phyloP scores from a whole-genome alignment of 1,140 invertebrate genomes.

The Vollenhovia emeryi region DNA sequence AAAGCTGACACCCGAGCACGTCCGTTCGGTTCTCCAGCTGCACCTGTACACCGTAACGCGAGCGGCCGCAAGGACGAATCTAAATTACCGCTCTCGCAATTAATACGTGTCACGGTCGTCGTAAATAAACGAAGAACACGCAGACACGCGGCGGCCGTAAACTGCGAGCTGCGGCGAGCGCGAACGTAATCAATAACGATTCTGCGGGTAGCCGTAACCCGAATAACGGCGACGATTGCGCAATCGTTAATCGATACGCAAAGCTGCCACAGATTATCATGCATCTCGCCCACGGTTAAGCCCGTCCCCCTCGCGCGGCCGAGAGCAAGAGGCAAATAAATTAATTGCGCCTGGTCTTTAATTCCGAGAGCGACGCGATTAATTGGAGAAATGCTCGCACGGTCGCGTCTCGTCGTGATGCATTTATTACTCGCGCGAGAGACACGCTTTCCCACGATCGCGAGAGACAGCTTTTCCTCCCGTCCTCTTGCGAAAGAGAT shows the following conservation, averaged over 20 bases:
- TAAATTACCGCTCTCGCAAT: slow-evolving; percentile 47
- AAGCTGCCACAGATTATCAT: neutral
- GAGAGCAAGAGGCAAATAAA: neutral
- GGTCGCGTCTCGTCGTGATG: neutral
- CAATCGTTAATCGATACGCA: slow-evolving; percentile 18
- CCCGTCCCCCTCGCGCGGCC: neutral
- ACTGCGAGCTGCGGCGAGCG: slow-evolving; percentile 11
- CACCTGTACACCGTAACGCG: slow-evolving; percentile 36
- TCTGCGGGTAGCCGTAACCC: slow-evolving; percentile 30
- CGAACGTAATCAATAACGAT: slow-evolving; percentile 33
- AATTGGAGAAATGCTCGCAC: slow-evolving; percentile 26
- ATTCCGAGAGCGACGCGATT: slow-evolving; percentile 7
- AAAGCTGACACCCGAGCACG: slow-evolving; percentile 33
- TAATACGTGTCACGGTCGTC: slow-evolving; percentile 52
- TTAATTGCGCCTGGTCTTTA: slow-evolving; percentile 20
- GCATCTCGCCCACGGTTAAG: neutral
- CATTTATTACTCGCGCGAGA: slow-evolving; percentile 31
- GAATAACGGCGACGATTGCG: slow-evolving; percentile 9
- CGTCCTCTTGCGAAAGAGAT: slow-evolving; percentile 42
- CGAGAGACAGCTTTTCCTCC: slow-evolving; percentile 26
- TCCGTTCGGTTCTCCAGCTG: slow-evolving; percentile 34
- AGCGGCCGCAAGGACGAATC: slow-evolving; percentile 45
- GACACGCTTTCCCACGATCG: slow-evolving; percentile 46
- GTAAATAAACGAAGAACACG: slow-evolving; percentile 7
- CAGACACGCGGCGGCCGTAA: neutral